Conservation (phyloP, 2,888 invertebrate genomes). For the Zygaena filipendulae region DNA sequence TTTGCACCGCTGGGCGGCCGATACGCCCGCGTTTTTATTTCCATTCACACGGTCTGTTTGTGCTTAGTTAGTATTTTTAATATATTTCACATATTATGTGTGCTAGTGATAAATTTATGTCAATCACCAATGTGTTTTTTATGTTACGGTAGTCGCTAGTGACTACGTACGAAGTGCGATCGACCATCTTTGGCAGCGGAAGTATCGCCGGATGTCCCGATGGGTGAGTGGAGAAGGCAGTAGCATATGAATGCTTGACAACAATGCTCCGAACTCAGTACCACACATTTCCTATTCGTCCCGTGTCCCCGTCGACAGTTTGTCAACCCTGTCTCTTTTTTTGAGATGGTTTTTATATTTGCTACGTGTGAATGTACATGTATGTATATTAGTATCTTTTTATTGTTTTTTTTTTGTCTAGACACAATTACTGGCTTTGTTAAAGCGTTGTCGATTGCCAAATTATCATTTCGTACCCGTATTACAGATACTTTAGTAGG, state of each 20-base stretch:
- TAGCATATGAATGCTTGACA: conserved; percentile 61
- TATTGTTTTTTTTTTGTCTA: too few species aligned
- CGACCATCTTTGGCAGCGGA: conserved; percentile 68
- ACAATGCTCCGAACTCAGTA: conserved; percentile 50
- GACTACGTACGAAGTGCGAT: conserved; percentile 61
- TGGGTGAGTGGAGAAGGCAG: conserved; percentile 63
- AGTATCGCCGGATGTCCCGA: conserved; percentile 64
- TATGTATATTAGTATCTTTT: too few species aligned
- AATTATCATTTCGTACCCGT: too few species aligned
- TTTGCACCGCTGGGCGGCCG: conserved; percentile 50
- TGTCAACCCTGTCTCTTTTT: conserved; percentile 62
- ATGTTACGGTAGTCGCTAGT: conserved; percentile 36
- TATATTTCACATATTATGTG: conserved; percentile 16
- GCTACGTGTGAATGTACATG: conserved; percentile 14
- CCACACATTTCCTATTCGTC: conserved; percentile 61
- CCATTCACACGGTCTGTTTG: too few species aligned
- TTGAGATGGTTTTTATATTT: conserved; percentile 36
- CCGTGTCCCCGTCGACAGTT: conserved; percentile 61
- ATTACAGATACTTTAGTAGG: too few species aligned
- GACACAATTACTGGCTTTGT: too few species aligned
- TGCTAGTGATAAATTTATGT: conserved; percentile 1
- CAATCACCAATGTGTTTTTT: not conserved
- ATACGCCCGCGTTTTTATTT: conserved; percentile 49
- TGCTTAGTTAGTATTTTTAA: too few species aligned
- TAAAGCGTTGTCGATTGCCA: too few species aligned